Percentiles rank a stretch among this genome's conserved stretches.
phyloP scores from a whole-genome alignment of 2,888 invertebrate genomes.

The Hedychridium roseum region DNA sequence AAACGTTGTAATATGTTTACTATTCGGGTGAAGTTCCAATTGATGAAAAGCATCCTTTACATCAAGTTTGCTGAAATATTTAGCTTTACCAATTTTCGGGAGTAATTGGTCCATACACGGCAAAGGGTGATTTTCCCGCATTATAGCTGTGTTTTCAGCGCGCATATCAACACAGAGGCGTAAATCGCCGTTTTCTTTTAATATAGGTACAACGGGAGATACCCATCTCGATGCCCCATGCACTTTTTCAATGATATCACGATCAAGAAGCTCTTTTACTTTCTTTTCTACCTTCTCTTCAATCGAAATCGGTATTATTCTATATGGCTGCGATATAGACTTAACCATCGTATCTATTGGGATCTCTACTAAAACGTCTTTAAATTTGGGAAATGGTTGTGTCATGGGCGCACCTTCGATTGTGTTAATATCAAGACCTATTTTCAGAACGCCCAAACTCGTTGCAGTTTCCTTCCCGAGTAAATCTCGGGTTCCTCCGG shows the following conservation, averaged over 20 bases:
- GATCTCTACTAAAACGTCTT: conserved; percentile 36
- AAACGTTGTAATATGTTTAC: conserved; percentile 55
- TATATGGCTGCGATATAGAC: conserved; percentile 44
- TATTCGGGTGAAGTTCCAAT: conserved; percentile 45
- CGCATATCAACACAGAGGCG: conserved; percentile 39
- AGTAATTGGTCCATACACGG: conserved; percentile 20
- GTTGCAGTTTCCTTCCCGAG: conserved; percentile 34
- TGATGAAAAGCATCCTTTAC: conserved; percentile 56
- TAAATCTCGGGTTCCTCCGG: conserved; percentile 16
- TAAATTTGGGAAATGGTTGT: conserved; percentile 39
- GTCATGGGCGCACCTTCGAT: background rate
- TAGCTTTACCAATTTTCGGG: conserved; percentile 23
- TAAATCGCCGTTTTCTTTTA: conserved; percentile 30
- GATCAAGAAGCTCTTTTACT: conserved; percentile 28
- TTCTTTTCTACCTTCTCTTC: conserved; percentile 33
- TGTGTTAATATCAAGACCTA: background rate
- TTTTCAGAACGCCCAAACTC: conserved; percentile 10
- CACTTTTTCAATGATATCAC: conserved; percentile 36
- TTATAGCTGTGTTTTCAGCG: conserved; percentile 30
- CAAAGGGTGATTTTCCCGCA: conserved; percentile 23
- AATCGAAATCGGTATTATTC: conserved; percentile 46
- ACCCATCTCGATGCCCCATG: conserved; percentile 30
- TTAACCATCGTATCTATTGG: conserved; percentile 38
- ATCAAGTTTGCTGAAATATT: conserved; percentile 38
- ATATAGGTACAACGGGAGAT: conserved; percentile 39